These are phyloP conservation scores for Crenichthys baileyi DNA, from an alignment of 2,797 vertebrate species.

Conservation along the genomic window DNA sequence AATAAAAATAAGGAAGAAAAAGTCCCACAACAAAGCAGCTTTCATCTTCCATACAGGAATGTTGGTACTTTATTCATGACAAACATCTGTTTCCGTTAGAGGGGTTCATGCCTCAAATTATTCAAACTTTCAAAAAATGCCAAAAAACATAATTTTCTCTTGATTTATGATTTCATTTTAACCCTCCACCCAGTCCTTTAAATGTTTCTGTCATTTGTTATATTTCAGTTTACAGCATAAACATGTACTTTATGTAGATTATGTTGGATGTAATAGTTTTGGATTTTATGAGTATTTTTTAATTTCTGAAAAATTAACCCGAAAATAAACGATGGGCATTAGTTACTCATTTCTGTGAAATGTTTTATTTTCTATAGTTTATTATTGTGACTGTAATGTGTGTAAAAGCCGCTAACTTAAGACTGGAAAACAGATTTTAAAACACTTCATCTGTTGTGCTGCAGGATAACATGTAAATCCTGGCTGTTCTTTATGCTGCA, in stretches of 20 bases:
- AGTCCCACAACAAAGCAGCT: not conserved
- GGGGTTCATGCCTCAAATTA: not conserved
- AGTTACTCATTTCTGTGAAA: not conserved
- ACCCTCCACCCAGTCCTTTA: not conserved
- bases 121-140: not conserved
- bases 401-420: not conserved
- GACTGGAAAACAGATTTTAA: conserved; percentile 1
- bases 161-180: not conserved
- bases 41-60: not conserved
- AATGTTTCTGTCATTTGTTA: not conserved
- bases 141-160: not conserved
- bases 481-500: conserved; percentile 29
- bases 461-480: conserved; percentile 44
- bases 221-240: not conserved
- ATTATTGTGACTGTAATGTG: not conserved
- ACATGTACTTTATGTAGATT: not conserved
- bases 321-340: not conserved
- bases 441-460: conserved; percentile 30
- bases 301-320: not conserved
- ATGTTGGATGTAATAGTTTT: not conserved
- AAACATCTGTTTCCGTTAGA: not conserved
- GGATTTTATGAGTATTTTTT: not conserved
- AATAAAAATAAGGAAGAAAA: not conserved
- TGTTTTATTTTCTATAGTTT: not conserved
- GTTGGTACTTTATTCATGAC: not conserved